Evolutionary conservation across 1,140 invertebrate genomes (phyloP), one percentile per base, ranked within the genome.

Genomic region (Macrosteles quadrilineatus): DNA sequence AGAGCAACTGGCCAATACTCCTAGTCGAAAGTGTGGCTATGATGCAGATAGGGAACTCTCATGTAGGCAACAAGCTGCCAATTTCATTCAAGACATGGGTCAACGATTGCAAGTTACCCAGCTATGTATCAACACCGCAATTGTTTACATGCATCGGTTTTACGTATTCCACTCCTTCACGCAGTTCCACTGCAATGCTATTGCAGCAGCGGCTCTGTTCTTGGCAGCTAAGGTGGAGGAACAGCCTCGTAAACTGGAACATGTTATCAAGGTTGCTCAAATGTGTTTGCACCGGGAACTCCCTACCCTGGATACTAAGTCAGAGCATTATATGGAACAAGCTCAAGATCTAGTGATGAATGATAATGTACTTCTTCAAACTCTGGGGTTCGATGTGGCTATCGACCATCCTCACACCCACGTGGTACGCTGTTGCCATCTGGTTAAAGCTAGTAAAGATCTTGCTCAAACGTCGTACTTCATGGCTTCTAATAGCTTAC

Each of bases 121-220:
- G 82, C 82, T 96, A 79, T 96, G 93, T 80, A 96, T 96, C 76
- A 96, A 96, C 80, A 96, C 95, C 69, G 94, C 94, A 32, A 98
- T 98, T 76, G 96, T 98, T n/a, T 98, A 98, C 77, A 97, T 98
- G 95, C 96, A 98, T 80, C 85, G 96, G 27, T 98, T 98, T 82
- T 98, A 97, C 80, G 93, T 97, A 81, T 97, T 95, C 81, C 95
- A 96, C 77, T 93, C 94, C 0, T 92, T 97, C 80, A 87, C 89
- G 14, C 87, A 90, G 71, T 96, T 96, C 77, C 90, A 93, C 77
- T 87, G 92, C 72, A 92, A 95, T 82, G 82, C 88, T 23, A 91
- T 94, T 77, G 88, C 91, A 29, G 87, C 92, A 0, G 93, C 93
- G 6, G 89, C 93, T 47, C 83, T 98, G n/a, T 98, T 98, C 81